Conservation (phyloP, 1,140 invertebrate genomes). For the Triops longicaudatus region DNA sequence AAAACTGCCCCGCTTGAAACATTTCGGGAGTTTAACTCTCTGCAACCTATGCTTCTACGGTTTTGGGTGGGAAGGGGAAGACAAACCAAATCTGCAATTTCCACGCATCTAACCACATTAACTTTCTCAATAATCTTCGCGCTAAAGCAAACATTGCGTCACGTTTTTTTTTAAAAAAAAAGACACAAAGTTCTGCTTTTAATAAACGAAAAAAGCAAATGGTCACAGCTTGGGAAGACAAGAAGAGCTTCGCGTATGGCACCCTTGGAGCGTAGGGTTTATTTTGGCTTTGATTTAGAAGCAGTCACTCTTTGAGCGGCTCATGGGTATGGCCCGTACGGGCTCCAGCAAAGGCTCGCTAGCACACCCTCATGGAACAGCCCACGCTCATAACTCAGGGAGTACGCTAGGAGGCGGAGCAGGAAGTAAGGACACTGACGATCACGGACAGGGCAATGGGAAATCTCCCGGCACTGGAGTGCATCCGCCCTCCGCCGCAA, state of each 20-base stretch:
- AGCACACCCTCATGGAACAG: constrained; percentile 22
- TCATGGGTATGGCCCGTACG: constrained; percentile 43
- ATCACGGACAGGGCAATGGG: constrained; percentile 1
- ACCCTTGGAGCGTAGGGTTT: constrained; percentile 16
- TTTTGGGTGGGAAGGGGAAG: no score
- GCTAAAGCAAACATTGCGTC: no score
- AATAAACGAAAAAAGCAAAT: not conserved
- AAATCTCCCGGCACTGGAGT: not conserved
- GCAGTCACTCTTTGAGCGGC: constrained; percentile 33
- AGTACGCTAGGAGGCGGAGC: constrained; percentile 1
- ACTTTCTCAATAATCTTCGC: no score
- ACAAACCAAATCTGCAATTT: no score
- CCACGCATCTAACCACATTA: no score
- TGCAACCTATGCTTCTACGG: no score
- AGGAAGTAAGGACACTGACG: constrained; percentile 1
- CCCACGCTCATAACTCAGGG: constrained; percentile 19
- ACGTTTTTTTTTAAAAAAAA: not conserved
- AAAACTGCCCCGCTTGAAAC: not conserved
- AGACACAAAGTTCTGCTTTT: not conserved
- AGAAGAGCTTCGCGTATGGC: constrained; percentile 19
- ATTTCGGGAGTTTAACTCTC: not conserved
- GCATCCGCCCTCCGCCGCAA: not conserved
- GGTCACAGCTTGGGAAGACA: no score
- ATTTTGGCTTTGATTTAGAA: constrained; percentile 24
- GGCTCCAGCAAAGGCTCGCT: constrained; percentile 34